Evolutionary conservation across 2,113 vertebrate species (phyloP).

Genomic region (Struthidea cinerea): DNA sequence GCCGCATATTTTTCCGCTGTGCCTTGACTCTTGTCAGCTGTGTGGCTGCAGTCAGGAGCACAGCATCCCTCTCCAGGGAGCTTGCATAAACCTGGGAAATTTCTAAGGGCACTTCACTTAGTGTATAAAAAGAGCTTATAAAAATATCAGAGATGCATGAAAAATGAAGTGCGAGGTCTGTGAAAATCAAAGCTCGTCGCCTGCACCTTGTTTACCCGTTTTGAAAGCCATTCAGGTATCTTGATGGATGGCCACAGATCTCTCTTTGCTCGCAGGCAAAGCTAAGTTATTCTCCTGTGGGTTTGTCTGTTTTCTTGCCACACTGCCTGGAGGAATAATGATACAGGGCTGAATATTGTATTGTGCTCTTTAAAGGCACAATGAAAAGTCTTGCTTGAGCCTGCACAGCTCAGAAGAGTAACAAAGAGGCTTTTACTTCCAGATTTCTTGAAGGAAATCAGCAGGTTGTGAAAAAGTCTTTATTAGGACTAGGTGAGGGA

Average conservation of each 20-base stretch:
- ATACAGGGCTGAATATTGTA: conserved; percentile 2
- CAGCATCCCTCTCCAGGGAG: background rate
- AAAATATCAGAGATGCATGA: conserved; percentile 8
- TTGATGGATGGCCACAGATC: background rate
- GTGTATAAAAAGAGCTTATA: background rate
- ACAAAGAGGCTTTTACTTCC: conserved; percentile 11
- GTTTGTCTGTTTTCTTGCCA: conserved; percentile 15
- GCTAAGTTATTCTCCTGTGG: background rate
- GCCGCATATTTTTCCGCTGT: background rate
- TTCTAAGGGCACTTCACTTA: conserved; percentile 6
- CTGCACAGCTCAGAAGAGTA: background rate
- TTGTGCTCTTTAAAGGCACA: conserved; percentile 9
- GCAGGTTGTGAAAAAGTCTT: background rate
- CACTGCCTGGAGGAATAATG: background rate
- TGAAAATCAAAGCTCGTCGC: background rate
- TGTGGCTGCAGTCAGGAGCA: background rate
- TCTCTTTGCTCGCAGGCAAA: background rate
- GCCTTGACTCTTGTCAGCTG: conserved; percentile 9
- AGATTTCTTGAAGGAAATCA: background rate
- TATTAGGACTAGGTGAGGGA: background rate
- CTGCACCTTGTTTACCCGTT: background rate
- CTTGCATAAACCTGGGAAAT: background rate
- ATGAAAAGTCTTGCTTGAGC: background rate
- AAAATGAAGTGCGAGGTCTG: background rate
- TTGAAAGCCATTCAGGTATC: background rate